Base-by-base conservation (phyloP, 2,888 invertebrate species). In the Athalia cordata region DNA sequence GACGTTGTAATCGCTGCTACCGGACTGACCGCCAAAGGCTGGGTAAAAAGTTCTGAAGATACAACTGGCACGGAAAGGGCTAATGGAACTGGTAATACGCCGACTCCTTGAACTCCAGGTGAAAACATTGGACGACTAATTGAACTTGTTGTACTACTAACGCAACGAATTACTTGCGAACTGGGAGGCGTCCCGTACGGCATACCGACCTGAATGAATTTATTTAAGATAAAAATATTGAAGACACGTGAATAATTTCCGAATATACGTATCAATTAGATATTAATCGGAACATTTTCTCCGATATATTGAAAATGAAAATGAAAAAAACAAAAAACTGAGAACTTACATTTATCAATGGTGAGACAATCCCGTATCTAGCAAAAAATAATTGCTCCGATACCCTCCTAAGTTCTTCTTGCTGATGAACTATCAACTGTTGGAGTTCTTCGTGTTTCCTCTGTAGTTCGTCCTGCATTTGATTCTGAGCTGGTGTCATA, bases 321-420 rank as follows among this genome's bases (percentile, higher is more conserved):
- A 29, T 59, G 11, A 3, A 6, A n/a, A n/a, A n/a, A 59, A 5
- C 13, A n/a, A 8, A 64, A 6, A 2, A n/a, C 8, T n/a, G 43
- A 66, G 78, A 52, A 85, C 87, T 86, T 79, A 90, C 90, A 83
- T 91, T 91, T 11, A 91, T 81, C 64, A 90, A 79, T 1, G 90
- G 89, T 11, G 90, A 87, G 29, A 89, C 83, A 77, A 96, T 92
- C 5, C 96, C 96, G 82, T 96, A 94, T 85, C 95, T 93, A 0
- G 96, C 95, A 89, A 97, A 93, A 68, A 96, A 89, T 77, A 97
- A 91, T 86, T 97, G 97, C 87, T 97, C 96, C n/a, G 96, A 96
- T 0, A 97, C 96, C 82, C 94, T 93, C 64, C 95, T 92, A 82
- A 97, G 90, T 89, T 97, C 97, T 85, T 97, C 96, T 87, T 97